Base-by-base conservation (phyloP, 2,113 vertebrate genomes). In the Chaetops frenatus region DNA sequence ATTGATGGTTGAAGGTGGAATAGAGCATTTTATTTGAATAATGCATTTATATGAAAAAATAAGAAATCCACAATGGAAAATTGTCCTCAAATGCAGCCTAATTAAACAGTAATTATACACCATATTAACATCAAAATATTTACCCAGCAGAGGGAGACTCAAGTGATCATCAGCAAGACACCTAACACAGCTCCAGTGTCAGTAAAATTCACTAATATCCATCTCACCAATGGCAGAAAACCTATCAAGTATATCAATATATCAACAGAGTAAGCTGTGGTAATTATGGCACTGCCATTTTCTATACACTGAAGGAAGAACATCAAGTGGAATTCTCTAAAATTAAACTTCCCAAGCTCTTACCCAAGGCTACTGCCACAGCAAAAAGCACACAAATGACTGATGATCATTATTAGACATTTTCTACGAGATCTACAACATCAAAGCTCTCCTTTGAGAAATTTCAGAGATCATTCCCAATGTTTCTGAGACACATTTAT, bases 331-430 rank as follows among this genome's bases (percentile, higher is more conserved):
- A 72, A 35, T 23, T 77, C 24, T 35, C 48, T 73, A 31, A 72
- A 77, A 72, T 82, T 14, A 45, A 58, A 72, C 56, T 50, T 88
- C 42, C 40, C 72, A 57, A 72, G 44, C 42, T 93, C 62, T 17
- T 10, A 72, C 2, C 42, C 57, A 54, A 79, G 33, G 21, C 50
- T 54, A n/a, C 35, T 64, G 27, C 42, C 54, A 76, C 77, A 44
- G 67, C 62, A 93, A 70, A 70, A 81, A 71, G 16, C 61, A 90
- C 88, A 87, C 36, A 89, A 82, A 65, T 67, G 81, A 74, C 72
- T 83, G 70, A 83, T 19, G 31, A 61, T 85, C 64, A 80, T 92
- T 84, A 82, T 92, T 73, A 89, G 67, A 70, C 44, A 29, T 71
- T 90, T 86, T 81, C 27, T 50, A n/a, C 7, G 29, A 89, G 28